phyloP scores from a whole-genome alignment of 53 echinoderm and acorn worm genomes.

The Mesocentrotus franciscanus region DNA sequence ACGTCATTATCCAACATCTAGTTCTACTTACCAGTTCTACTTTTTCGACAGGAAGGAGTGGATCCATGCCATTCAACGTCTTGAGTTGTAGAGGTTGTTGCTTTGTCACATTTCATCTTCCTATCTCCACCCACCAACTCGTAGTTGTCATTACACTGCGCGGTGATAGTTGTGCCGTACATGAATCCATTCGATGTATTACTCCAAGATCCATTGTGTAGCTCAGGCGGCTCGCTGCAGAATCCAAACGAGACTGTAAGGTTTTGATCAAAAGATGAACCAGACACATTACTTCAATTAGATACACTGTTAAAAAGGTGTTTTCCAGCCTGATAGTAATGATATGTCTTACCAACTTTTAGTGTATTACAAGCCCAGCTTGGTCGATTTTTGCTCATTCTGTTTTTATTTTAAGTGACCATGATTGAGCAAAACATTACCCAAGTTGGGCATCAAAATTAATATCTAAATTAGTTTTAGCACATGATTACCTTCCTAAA shows the following conservation, averaged over 20 bases:
- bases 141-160: not conserved
- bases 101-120: not conserved
- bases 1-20: not conserved
- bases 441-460: too few relatives aligned
- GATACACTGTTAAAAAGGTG: too few relatives aligned
- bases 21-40: not conserved
- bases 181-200: not conserved
- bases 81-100: not conserved
- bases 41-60: not conserved
- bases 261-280: not conserved
- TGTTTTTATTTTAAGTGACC: too few relatives aligned
- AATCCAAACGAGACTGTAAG: not conserved
- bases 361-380: too few relatives aligned
- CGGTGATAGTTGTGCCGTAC: conserved; percentile 1
- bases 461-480: too few relatives aligned
- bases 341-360: too few relatives aligned
- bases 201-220: not conserved
- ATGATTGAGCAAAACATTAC: too few relatives aligned
- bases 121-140: not conserved
- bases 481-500: too few relatives aligned
- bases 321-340: too few relatives aligned
- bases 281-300: not conserved
- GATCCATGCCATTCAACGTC: conserved; percentile 5
- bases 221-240: not conserved
- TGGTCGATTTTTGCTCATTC: too few relatives aligned